These are phyloP conservation scores for Euzophera pinguis DNA, from an alignment of 2,888 invertebrate species.

Conservation along the genomic window DNA sequence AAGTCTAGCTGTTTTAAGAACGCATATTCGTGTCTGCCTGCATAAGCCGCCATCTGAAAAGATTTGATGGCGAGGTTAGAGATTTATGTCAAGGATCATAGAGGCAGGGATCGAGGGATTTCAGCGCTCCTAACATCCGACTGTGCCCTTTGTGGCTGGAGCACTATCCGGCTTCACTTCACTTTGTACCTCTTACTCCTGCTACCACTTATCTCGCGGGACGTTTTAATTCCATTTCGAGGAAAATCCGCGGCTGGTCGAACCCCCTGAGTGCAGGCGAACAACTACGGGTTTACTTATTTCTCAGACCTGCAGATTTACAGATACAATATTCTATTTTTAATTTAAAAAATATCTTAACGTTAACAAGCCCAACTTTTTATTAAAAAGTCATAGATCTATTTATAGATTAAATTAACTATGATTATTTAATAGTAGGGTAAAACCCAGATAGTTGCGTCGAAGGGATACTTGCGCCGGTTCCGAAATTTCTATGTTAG, in stretches of 20 bases:
- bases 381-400: no score
- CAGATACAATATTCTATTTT: no score
- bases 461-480: no score
- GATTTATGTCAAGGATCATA: constrained; percentile 80
- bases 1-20: constrained; percentile 56
- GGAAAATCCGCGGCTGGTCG: constrained; percentile 49
- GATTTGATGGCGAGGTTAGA: constrained; percentile 78
- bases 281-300: neutral
- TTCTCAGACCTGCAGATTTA: neutral
- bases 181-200: constrained; percentile 71
- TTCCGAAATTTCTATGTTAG: no score
- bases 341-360: no score
- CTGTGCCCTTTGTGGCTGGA: constrained; percentile 76
- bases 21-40: constrained; percentile 65
- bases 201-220: constrained; percentile 70
- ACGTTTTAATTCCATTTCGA: constrained; percentile 75
- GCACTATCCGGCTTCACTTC: constrained; percentile 74
- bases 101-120: constrained; percentile 72
- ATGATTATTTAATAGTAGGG: no score
- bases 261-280: constrained; percentile 30
- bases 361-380: no score
- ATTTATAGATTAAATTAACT: no score
- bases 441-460: no score
- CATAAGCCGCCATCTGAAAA: constrained; percentile 74
- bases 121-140: constrained; percentile 72